Evolutionary conservation across 2,797 vertebrate genomes (phyloP).

Genomic region (Geotrypetes seraphini): DNA sequence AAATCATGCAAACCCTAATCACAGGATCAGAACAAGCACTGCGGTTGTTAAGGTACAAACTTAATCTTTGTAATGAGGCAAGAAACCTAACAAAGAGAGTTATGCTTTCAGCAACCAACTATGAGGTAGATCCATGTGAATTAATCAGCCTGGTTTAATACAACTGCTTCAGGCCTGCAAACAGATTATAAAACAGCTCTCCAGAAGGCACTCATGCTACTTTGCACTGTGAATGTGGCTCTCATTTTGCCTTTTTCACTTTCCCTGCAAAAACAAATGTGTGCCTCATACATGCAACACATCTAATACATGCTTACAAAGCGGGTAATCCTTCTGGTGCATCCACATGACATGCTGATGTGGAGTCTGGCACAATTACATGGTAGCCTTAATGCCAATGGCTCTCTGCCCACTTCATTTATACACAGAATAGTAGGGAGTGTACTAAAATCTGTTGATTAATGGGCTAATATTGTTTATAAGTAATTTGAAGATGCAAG

Average conservation of each 20-base stretch:
- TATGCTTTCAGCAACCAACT: conserved; percentile 2
- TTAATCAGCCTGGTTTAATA: conserved; percentile 6
- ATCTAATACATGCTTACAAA: too few relatives aligned
- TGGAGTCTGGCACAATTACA: conserved; percentile 8
- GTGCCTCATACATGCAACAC: too few relatives aligned
- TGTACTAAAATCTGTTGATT: conserved; percentile 13
- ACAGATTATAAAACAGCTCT: conserved; percentile 8
- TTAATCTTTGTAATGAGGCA: conserved; percentile 26
- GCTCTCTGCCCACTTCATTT: conserved; percentile 11
- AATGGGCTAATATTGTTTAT: conserved; percentile 19
- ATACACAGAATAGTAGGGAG: not conserved
- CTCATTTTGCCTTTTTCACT: conserved; percentile 5
- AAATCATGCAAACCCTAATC: conserved; percentile 91
- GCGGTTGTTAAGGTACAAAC: conserved; percentile 87
- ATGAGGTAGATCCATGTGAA: not conserved
- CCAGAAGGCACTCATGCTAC: conserved; percentile 2
- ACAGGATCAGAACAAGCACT: conserved; percentile 93
- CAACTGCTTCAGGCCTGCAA: not conserved
- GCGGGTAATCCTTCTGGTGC: too few relatives aligned
- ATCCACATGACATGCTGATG: too few relatives aligned
- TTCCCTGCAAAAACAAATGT: too few relatives aligned
- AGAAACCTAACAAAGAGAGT: conserved; percentile 1
- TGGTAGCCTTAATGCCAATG: conserved; percentile 11
- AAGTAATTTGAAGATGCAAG: conserved; percentile 22
- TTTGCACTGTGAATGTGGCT: conserved; percentile 30